Evolutionary conservation across 2,888 invertebrate species (phyloP), one percentile per base, ranked within the genome.

Genomic region (Micoletzkya japonica): DNA sequence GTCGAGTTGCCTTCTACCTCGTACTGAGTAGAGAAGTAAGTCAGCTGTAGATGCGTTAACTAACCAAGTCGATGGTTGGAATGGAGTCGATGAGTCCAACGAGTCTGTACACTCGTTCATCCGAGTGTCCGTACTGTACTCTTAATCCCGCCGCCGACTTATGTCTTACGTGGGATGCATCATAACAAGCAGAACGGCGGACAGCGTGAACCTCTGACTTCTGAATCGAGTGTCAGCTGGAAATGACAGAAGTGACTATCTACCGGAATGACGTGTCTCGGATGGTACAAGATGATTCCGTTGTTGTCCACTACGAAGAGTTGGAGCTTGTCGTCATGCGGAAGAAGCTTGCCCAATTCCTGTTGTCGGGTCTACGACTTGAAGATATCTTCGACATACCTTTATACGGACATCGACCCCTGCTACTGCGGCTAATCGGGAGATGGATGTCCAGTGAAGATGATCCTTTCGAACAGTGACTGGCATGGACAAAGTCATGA

Each of bases 281-380:
- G 83, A 77, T 85, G 85, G 52, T 76, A 83, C 50, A 84, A 71
- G 34, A 83, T 74, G 37, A 83, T 76, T 28, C 84, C 85, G 66
- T 85, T 85, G 74, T 82, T 81, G 71, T 85, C 85, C 10, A 84
- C 76, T 26, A 82, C 64, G 69, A 82, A 83, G 0, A 73, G 75
- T 63, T 82, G 78, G 52, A 81, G 64, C 63, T 79, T 77, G 34
- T 82, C 80, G 28, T 73, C 73, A 4, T 57, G 59, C 10, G 77
- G 77, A 10, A 79, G 70, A 54, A 56, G 37, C 24, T 73, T 70
- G 1, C 76, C 77, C 3, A 79, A n/a, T 28, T 68, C 68, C 68
- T 57, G 30, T 1, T 58, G 28, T 1, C 1, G 2, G 6, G 54
- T 32, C 26, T 67, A 54, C 1, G 14, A 67, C 36, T 58, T 39